These are phyloP conservation scores for Hyppa rectilinea DNA, from an alignment of 2,888 invertebrate species.

Conservation along the genomic window DNA sequence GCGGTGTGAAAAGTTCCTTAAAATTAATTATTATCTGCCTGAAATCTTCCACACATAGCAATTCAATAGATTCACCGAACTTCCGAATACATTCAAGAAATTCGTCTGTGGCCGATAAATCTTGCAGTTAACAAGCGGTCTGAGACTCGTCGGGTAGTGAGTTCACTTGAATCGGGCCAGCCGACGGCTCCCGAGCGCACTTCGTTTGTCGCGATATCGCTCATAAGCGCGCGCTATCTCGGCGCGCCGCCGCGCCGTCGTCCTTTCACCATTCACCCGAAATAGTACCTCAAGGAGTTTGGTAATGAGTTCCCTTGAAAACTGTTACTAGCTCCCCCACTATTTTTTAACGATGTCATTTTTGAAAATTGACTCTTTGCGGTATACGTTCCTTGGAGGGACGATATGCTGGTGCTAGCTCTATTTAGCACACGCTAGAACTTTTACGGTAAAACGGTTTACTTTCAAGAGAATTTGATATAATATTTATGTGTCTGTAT, in stretches of 20 bases:
- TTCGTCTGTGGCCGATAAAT: constrained; percentile 57
- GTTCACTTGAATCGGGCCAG: constrained; percentile 47
- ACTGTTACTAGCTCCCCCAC: constrained; percentile 79
- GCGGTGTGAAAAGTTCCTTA: neutral
- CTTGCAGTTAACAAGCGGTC: constrained; percentile 60
- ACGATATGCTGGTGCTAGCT: constrained; percentile 20
- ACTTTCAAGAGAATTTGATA: constrained; percentile 2
- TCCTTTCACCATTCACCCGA: constrained; percentile 84
- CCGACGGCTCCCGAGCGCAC: constrained; percentile 72
- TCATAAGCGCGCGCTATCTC: constrained; percentile 87
- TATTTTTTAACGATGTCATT: constrained; percentile 84
- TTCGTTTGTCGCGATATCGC: constrained; percentile 89
- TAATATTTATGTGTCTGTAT: neutral
- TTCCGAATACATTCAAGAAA: constrained; percentile 57
- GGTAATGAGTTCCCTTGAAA: constrained; percentile 88
- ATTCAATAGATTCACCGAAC: constrained; percentile 34
- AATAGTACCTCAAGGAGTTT: constrained; percentile 89
- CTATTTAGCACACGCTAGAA: constrained; percentile 38
- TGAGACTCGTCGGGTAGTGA: constrained; percentile 36
- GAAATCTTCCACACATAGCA: constrained; percentile 21
- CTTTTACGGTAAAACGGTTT: constrained; percentile 29
- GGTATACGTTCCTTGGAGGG: constrained; percentile 55
- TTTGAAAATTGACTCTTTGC: constrained; percentile 80
- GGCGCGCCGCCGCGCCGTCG: constrained; percentile 77
- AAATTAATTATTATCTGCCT: constrained; percentile 6